Evolutionary conservation across 1,140 invertebrate genomes (phyloP).

Genomic region (Dolichoris vasculosae): DNA sequence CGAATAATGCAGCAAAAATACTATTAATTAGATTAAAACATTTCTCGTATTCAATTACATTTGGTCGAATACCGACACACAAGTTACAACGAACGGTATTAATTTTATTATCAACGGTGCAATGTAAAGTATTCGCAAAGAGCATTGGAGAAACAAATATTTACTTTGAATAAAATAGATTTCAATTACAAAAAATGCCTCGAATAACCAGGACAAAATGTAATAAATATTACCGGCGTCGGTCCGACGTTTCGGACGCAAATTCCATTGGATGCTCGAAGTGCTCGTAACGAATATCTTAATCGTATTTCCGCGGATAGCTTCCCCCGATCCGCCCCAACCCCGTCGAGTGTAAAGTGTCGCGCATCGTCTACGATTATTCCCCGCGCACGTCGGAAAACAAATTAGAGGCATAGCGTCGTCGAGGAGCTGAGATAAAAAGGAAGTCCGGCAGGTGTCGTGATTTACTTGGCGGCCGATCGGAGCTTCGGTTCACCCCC

Average conservation of each 20-base stretch:
- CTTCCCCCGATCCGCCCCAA: neutral
- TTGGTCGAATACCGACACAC: neutral
- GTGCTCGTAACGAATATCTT: neutral
- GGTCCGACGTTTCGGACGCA: neutral
- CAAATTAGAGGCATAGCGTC: neutral
- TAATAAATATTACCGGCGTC: neutral
- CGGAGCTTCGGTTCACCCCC: too few species aligned
- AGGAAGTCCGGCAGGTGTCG: neutral
- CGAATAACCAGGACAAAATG: neutral
- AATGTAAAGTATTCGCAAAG: neutral
- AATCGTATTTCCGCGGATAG: neutral
- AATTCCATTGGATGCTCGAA: neutral
- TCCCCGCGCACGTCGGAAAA: neutral
- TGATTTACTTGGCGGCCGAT: too few species aligned
- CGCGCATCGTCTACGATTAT: neutral
- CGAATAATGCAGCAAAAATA: neutral
- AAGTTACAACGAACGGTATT: neutral
- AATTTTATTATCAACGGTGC: neutral
- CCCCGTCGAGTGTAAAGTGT: neutral
- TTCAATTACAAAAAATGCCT: neutral
- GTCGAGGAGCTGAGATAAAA: neutral
- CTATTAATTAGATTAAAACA: neutral
- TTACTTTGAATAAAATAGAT: neutral
- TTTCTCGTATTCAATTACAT: neutral
- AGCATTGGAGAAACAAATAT: neutral